Percentiles rank a stretch among this genome's conserved stretches.
These are phyloP conservation scores for Bombus huntii DNA, from an alignment of 1,140 invertebrate species.

Conservation along the genomic window DNA sequence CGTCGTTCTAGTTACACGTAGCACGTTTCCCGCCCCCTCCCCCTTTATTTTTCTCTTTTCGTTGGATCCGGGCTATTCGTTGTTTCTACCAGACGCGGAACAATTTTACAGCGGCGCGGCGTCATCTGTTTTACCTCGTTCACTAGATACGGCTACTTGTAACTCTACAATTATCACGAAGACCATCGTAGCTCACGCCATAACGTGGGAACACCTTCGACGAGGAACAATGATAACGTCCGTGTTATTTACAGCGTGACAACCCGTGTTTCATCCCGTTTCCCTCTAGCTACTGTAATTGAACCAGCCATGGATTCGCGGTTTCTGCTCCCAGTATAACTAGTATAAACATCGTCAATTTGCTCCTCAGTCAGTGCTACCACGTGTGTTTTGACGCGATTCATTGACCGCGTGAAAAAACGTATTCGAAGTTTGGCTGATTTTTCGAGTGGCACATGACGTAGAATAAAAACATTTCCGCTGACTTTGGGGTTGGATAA, in stretches of 20 bases:
- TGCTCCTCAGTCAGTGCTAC: background rate
- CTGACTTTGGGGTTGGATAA: background rate
- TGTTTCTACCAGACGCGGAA: background rate
- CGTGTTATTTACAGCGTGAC: conserved; percentile 55
- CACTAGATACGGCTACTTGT: conserved; percentile 33
- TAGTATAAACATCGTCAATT: background rate
- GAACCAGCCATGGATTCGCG: conserved; percentile 2
- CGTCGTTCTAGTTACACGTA: background rate
- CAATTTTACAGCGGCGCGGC: background rate
- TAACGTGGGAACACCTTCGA: conserved; percentile 47
- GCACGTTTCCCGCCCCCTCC: background rate
- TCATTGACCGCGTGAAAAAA: background rate
- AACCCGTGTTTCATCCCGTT: conserved; percentile 24
- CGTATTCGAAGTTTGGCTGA: background rate
- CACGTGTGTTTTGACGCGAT: background rate
- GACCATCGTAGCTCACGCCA: conserved; percentile 37
- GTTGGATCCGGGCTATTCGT: background rate
- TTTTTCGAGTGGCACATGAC: background rate
- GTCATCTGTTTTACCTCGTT: background rate
- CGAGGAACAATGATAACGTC: conserved; percentile 44
- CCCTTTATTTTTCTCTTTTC: background rate
- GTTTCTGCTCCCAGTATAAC: background rate
- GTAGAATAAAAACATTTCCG: background rate
- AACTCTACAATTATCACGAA: conserved; percentile 55
- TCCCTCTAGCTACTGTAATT: conserved; percentile 51